Conservation (phyloP, 2,113 vertebrate species). For the Microcebus murinus region DNA sequence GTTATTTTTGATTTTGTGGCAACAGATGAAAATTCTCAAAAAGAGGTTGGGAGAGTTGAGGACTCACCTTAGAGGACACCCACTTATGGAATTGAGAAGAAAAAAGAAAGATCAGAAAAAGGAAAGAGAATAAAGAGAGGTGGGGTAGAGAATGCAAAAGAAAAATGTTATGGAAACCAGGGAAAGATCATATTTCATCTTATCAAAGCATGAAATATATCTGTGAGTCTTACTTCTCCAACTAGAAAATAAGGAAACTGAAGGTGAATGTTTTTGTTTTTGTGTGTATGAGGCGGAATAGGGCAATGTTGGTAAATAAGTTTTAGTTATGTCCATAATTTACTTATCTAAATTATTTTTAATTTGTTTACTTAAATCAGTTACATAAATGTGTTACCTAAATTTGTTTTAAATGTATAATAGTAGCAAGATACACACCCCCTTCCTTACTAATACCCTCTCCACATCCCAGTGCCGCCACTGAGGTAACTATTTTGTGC, state of each 20-base stretch:
- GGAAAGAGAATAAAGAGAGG: background rate
- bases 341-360: background rate
- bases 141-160: fast-evolving
- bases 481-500: background rate
- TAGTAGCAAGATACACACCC: background rate
- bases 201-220: background rate
- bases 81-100: background rate
- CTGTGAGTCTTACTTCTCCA: background rate
- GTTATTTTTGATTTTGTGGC: background rate
- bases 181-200: background rate
- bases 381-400: background rate
- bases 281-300: background rate
- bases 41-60: fast-evolving
- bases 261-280: background rate
- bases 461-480: background rate
- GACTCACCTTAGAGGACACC: background rate
- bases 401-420: background rate
- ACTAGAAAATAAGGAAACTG: background rate
- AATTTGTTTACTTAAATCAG: background rate
- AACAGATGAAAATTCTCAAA: background rate
- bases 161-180: background rate
- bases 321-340: background rate
- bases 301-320: background rate
- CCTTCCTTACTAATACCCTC: background rate
- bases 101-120: background rate